Evolutionary conservation across 2,797 vertebrate genomes (phyloP), one percentile per base, ranked within the genome.

Genomic region (Crypturellus tataupa): DNA sequence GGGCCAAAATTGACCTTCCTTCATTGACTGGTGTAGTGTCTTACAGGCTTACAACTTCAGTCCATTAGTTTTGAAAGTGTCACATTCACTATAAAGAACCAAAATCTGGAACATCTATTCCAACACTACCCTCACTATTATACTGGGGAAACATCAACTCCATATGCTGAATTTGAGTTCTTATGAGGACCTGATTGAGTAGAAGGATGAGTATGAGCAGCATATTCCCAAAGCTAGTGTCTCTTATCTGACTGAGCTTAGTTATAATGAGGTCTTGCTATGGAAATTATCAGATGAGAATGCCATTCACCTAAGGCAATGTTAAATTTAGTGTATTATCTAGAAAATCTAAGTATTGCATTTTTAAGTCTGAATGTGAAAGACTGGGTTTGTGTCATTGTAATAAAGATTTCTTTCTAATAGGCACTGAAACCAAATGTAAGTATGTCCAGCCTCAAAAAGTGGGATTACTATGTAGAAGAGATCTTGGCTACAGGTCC

Each of bases 401-500:
- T 83, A 79, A 85, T 67, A 70, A 85, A 37, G 42, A 35, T 95
- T 97, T 93, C 53, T 93, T 96, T 96, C 84, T 64, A 98, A 98
- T 92, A 98, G 95, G 98, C 98, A 82, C 97, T 99, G 96, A 99
- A 99, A 96, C 99, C 99, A 27, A 98, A 97, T 25, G 97, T 99
- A 90, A 98, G 97, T 94, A 97, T 99, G 94, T 99, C 99, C 92
- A 98, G 98, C 97, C 98, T 99, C 94, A 98, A 96, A 63, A 99
- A 98, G 80, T 99, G 99, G 99, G 99, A 99, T 97, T 99, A 99
- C 95, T 99, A 99, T 83, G 98, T 97, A 4, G 99, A 98, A 27
- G 99, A 99, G 98, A 99, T 99, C 27, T 97, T 99, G 95, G 98
- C 99, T 76, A 98, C 98, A 1, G 99, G 99, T n/a, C 99, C 99